A percentile compares a stretch with the other conserved stretches of the same genome.
phyloP scores from a whole-genome alignment of 2,113 vertebrate species.

The Heterotilapia buettikoferi region DNA sequence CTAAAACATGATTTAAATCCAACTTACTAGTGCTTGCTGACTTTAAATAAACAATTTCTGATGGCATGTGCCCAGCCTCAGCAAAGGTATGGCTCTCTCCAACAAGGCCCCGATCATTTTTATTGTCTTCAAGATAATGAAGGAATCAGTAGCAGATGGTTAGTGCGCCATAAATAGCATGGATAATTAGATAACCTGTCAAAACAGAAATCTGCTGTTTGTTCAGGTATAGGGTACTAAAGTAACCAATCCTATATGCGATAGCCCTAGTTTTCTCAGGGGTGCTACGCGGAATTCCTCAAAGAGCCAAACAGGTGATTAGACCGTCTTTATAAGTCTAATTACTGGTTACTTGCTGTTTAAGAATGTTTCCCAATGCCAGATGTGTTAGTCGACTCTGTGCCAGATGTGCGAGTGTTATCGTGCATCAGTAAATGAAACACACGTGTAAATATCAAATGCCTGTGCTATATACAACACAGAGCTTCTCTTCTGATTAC shows the following conservation, averaged over 20 bases:
- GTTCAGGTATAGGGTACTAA: conserved; percentile 49
- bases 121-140: conserved; percentile 89
- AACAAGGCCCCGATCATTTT: conserved; percentile 81
- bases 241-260: conserved; percentile 42
- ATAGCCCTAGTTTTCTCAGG: conserved; percentile 42
- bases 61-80: conserved; percentile 73
- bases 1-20: too few relatives aligned
- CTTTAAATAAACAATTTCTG: conserved; percentile 86
- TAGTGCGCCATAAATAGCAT: conserved; percentile 77
- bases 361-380: neutral
- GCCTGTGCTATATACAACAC: neutral
- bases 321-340: conserved; percentile 8
- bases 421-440: neutral
- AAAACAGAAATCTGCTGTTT: conserved; percentile 67
- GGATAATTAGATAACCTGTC: conserved; percentile 87
- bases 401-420: conserved; percentile 9
- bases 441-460: neutral
- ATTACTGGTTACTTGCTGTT: conserved; percentile 19
- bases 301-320: conserved; percentile 25
- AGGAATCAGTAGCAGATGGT: conserved; percentile 83
- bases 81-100: conserved; percentile 75
- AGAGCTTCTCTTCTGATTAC: neutral
- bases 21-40: too few relatives aligned
- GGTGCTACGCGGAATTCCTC: neutral
- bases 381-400: conserved; percentile 17